These are phyloP conservation scores for Sialis lutaria DNA, from an alignment of 2,888 invertebrate genomes.

Conservation along the genomic window DNA sequence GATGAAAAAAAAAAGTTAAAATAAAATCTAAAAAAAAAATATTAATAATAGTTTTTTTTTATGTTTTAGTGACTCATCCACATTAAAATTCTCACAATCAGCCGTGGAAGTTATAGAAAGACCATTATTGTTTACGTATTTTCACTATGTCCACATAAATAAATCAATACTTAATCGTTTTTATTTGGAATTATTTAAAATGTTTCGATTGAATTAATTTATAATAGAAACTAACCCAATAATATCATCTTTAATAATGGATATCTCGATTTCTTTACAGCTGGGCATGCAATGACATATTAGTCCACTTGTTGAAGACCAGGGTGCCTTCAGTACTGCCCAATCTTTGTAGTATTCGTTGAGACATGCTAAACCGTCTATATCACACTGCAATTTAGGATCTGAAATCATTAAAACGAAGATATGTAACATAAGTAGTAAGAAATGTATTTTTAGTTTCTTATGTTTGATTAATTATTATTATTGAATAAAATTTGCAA, in stretches of 20 bases:
- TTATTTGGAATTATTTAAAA: slow-evolving; percentile 17
- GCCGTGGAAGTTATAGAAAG: too few species aligned
- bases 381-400: slow-evolving; percentile 33
- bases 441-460: too few species aligned
- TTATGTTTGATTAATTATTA: too few species aligned
- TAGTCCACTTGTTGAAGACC: slow-evolving; percentile 44
- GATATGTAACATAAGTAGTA: too few species aligned
- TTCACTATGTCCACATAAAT: slow-evolving; percentile 1
- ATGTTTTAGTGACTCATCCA: too few species aligned
- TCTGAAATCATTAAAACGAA: not conserved
- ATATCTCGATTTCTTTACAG: slow-evolving; percentile 52
- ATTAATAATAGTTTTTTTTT: too few species aligned
- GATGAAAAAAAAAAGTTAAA: too few species aligned
- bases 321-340: slow-evolving; percentile 44
- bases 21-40: too few species aligned
- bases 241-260: slow-evolving; percentile 37
- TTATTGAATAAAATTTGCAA: too few species aligned
- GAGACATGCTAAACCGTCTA: slow-evolving; percentile 46
- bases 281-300: slow-evolving; percentile 52
- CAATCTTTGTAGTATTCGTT: slow-evolving; percentile 39
- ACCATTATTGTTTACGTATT: too few species aligned
- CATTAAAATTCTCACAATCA: too few species aligned
- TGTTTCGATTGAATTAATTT: not conserved
- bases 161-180: slow-evolving; percentile 13
- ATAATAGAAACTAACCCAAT: slow-evolving; percentile 17